Evolutionary conservation across 2,797 vertebrate species (phyloP).

Genomic region (Eremophila alpestris): DNA sequence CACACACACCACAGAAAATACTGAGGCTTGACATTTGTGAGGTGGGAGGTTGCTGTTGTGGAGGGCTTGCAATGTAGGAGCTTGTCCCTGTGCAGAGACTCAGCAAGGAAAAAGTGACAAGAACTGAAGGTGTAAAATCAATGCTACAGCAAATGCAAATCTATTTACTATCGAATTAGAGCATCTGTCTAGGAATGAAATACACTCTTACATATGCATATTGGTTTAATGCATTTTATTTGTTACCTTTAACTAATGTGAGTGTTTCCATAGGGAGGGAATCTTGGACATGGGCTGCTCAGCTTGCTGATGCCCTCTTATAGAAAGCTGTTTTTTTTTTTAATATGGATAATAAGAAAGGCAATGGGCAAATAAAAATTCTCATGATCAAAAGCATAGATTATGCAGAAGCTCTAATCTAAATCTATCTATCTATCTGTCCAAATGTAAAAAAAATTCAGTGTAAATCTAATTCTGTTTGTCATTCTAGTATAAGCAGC

Average conservation of each 20-base stretch:
- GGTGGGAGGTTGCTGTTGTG: background rate
- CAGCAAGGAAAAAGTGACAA: background rate
- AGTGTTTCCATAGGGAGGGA: background rate
- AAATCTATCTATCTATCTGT: background rate
- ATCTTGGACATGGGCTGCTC: background rate
- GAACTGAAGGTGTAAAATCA: slow-evolving; percentile 1
- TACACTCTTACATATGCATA: background rate
- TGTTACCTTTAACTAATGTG: background rate
- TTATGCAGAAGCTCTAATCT: background rate
- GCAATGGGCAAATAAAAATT: background rate
- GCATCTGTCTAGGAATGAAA: background rate
- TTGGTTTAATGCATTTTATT: background rate
- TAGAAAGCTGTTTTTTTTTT: background rate
- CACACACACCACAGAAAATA: background rate
- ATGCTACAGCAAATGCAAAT: background rate
- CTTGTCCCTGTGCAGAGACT: background rate
- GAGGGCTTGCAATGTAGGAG: background rate
- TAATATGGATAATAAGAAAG: background rate
- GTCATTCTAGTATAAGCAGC: background rate
- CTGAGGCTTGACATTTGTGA: background rate
- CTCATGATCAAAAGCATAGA: background rate
- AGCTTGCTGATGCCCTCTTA: background rate
- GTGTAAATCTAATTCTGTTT: background rate
- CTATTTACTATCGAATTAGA: background rate
- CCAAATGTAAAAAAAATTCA: background rate